These are phyloP conservation scores for Drosophila sordidula DNA, from an alignment of 2,888 invertebrate species.

Conservation along the genomic window DNA sequence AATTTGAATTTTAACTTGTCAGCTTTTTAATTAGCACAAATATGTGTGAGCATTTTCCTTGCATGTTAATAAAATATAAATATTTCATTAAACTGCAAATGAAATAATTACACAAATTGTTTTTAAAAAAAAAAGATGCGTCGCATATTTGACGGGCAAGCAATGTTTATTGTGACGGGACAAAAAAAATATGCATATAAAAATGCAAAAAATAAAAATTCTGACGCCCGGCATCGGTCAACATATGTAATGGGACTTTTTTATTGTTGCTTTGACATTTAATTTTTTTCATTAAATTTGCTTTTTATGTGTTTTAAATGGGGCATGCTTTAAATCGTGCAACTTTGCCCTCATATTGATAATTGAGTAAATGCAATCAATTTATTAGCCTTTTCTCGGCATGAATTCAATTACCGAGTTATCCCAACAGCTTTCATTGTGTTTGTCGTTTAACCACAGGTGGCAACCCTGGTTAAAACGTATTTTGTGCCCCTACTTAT, in stretches of 20 bases:
- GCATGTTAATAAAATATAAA: not conserved
- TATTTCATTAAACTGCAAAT: not conserved
- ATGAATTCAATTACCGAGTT: slow-evolving; percentile 17
- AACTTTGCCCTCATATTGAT: slow-evolving; percentile 32
- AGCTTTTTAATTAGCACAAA: not conserved
- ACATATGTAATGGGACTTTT: slow-evolving; percentile 2
- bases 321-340: not conserved
- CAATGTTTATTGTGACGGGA: too few species aligned
- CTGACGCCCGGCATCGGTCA: not conserved
- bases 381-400: slow-evolving; percentile 30
- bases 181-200: not conserved
- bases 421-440: not conserved
- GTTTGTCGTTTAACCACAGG: slow-evolving; percentile 15
- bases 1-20: not conserved
- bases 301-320: not conserved
- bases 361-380: slow-evolving; percentile 50
- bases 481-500: not conserved
- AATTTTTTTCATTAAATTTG: not conserved
- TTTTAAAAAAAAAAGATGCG: slow-evolving; percentile 31
- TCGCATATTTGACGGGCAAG: slow-evolving; percentile 13
- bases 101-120: not conserved
- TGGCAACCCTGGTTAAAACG: not conserved
- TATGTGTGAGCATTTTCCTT: not conserved
- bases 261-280: not conserved
- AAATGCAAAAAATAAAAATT: not conserved